These are phyloP conservation scores for Antennarius maculatus DNA, from an alignment of 2,797 vertebrate genomes.

Conservation along the genomic window DNA sequence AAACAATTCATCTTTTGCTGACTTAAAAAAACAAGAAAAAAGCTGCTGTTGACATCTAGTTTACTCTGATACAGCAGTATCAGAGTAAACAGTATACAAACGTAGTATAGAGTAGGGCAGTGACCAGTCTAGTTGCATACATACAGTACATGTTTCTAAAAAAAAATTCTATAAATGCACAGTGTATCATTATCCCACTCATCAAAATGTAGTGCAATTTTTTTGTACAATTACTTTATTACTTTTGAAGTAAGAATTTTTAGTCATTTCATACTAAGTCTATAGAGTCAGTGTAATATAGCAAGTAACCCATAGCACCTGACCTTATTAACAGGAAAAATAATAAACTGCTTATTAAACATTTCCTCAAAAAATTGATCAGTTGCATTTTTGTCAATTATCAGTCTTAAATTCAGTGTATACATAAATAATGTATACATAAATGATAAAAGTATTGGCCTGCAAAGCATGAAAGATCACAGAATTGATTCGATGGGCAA, in stretches of 20 bases:
- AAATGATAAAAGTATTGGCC: too few relatives aligned
- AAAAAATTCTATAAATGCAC: background rate
- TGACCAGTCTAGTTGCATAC: too few relatives aligned
- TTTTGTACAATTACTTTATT: background rate
- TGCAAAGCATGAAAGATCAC: too few relatives aligned
- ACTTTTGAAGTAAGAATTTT: too few relatives aligned
- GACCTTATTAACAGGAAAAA: background rate
- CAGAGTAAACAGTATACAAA: background rate
- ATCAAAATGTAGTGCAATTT: background rate
- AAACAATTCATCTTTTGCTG: background rate
- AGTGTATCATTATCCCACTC: background rate
- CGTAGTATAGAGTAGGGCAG: background rate
- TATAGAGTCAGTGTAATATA: background rate
- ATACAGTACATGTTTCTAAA: too few relatives aligned
- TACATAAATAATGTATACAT: too few relatives aligned
- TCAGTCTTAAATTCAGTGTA: background rate
- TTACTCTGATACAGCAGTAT: background rate
- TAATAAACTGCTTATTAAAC: background rate
- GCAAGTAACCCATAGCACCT: rapidly evolving
- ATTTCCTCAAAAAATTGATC: background rate
- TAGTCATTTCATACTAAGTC: background rate
- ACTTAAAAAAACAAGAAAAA: slow-evolving; percentile 2
- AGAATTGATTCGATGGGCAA: too few relatives aligned
- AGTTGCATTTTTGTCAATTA: too few relatives aligned
- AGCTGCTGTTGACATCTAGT: background rate